A percentile compares a stretch with the other conserved stretches of the same genome.
Conservation (phyloP, 2,888 invertebrate species). For the Amblyjoppa proteus region DNA sequence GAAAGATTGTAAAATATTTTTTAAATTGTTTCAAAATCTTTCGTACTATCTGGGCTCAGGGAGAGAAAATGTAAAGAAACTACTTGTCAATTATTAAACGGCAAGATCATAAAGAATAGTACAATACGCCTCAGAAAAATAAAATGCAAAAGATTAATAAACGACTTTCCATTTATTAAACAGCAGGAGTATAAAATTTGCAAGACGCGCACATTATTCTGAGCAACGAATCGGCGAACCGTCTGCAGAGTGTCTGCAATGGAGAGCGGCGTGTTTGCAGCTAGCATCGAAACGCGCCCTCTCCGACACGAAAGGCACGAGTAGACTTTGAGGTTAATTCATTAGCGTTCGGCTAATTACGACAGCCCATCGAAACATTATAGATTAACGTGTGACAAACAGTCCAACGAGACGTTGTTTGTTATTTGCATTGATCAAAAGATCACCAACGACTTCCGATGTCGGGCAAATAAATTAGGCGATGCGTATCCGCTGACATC, state of each 20-base stretch:
- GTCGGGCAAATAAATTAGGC: not conserved
- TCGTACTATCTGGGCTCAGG: no score
- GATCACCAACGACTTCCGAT: not conserved
- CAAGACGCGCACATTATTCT: no score
- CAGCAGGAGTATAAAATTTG: no score
- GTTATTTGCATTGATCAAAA: not conserved
- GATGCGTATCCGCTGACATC: not conserved
- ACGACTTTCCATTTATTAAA: no score
- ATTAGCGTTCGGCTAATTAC: not conserved
- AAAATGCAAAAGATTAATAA: not conserved
- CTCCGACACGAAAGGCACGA: not conserved
- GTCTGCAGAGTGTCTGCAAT: not conserved
- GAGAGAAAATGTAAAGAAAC: no score
- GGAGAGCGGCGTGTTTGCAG: not conserved
- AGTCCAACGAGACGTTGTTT: not conserved
- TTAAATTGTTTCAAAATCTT: no score
- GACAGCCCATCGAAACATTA: not conserved
- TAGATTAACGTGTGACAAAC: not conserved
- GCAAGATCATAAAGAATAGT: not conserved
- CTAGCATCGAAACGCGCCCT: not conserved
- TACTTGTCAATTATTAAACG: no score
- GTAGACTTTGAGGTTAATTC: conserved; percentile 2
- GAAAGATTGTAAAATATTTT: no score
- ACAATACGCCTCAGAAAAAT: not conserved
- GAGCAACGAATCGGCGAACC: not conserved